These are phyloP conservation scores for Macrobrachium rosenbergii DNA, from an alignment of 1,140 invertebrate species.

Conservation along the genomic window DNA sequence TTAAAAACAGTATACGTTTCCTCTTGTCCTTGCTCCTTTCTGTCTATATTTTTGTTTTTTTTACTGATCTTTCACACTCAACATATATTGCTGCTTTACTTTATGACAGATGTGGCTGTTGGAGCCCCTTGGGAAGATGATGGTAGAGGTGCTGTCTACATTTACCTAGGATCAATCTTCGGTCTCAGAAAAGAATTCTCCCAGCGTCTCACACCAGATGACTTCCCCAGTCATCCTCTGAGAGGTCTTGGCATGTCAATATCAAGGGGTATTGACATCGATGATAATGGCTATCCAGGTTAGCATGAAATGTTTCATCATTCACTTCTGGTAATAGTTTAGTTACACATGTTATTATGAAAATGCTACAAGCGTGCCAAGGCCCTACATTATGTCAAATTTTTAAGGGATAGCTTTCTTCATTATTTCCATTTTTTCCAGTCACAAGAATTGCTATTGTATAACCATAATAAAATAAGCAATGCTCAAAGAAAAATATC, in stretches of 20 bases:
- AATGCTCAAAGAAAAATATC: no score
- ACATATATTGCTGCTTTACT: slow-evolving; percentile 2
- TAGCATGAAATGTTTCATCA: slow-evolving; percentile 3
- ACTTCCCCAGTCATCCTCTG: slow-evolving; percentile 38
- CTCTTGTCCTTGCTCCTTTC: slow-evolving; percentile 66
- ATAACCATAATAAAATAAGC: no score
- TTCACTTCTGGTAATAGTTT: slow-evolving; percentile 1
- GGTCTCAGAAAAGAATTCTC: slow-evolving; percentile 65
- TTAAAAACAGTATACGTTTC: no score
- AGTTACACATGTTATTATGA: slow-evolving; percentile 45
- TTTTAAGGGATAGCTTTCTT: no score
- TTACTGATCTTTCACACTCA: not conserved
- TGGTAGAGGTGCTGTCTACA: slow-evolving; percentile 74
- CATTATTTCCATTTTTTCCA: no score
- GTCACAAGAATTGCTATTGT: no score
- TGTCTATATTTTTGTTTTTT: slow-evolving; percentile 11
- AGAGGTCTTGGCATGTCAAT: slow-evolving; percentile 69
- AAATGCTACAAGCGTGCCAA: no score
- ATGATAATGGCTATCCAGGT: slow-evolving; percentile 71
- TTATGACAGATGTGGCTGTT: slow-evolving; percentile 71
- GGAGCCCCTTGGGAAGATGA: slow-evolving; percentile 75
- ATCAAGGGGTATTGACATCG: slow-evolving; percentile 68
- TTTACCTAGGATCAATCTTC: slow-evolving; percentile 72
- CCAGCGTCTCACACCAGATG: slow-evolving; percentile 60
- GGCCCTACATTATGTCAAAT: no score